Evolutionary conservation across 2,797 vertebrate genomes (phyloP), one percentile per base, ranked within the genome.

Genomic region (Coilia nasus): DNA sequence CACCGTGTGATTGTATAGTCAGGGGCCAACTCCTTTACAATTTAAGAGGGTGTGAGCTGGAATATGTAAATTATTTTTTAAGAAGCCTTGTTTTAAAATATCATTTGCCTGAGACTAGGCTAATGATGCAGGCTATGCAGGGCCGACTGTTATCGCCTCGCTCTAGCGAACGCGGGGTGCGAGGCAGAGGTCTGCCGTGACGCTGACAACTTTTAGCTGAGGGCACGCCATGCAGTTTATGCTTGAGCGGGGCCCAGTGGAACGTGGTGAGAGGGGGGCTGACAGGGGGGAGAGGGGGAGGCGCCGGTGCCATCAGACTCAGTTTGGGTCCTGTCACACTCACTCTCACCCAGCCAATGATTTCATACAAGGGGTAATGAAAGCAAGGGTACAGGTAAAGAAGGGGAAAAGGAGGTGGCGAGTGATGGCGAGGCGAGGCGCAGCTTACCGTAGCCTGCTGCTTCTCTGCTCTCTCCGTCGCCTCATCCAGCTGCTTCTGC

Each of bases 401-500:
- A 11, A n/a, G n/a, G 67, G 31, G 62, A 31, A 15, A 17, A 75
- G 25, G 67, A 17, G 0, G 67, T 17, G 31, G 17, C 50, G 7
- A 9, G 67, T 6, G 31, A 31, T 1, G 71, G 35, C 17, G 19
- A 78, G 31, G 10, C 41, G 35, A 15, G 31, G 35, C 2, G 71
- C 31, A 1, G 35, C 97, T 98, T 93, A 99, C 98, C 0, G 98
- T 99, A 87, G 97, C 97, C 92, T 99, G 97, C 92, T 99, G 97
- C 91, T 99, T 99, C 92, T 98, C 97, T 15, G 97, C 97, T 93
- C 95, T 97, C 93, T 98, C 97, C 57, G 96, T 93, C 87, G 97
- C 97, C 91, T 99, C 98, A 90, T 98, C 97, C 94, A 99, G 96
- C 92, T 99, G 97, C 94, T 97, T 98, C 93, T 98, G 97, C 94